Base-by-base conservation (phyloP, 2,113 vertebrate genomes). In the Microcebus murinus region DNA sequence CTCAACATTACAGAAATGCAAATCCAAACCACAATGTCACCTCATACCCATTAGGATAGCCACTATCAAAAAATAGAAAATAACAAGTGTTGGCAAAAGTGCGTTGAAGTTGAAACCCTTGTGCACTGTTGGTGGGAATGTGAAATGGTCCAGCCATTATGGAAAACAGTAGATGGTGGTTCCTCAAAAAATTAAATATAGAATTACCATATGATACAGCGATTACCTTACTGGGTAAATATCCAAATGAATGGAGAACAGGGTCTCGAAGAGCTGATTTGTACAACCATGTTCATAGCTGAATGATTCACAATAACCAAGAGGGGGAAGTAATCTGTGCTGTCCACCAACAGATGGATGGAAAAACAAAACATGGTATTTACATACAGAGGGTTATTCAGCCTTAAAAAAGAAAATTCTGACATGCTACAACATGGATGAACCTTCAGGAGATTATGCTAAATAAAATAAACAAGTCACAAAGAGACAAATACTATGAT, bases 121-220 rank as follows among this genome's bases (percentile, higher is more conserved):
- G 0, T 7, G 23, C 13, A 27, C 52, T 15, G 52, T 6, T 25
- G 81, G 1, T 45, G 27, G 65, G 45, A 52, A 50, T 0, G 18
- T 48, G 89, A 39, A 90, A 36, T 3, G 34, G 23, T 8, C 3
- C 42, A 29, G 42, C 36, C 23, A 9, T 82, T n/a, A 11, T 18
- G 13, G 42, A 52, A 81, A 57, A 34, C 6, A 48, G 34, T 1
- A 10, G 1, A 10, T 4, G 9, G 50, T 3, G 1, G n/a, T 4
- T 36, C 27, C 82, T 71, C 52, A 50, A 17, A 79, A 74, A 45
- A 18, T 2, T 29, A 3, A 84, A 63, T 1, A 82, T 3, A 27
- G 48, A 86, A 87, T 29, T 25, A 31, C 12, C 34, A 4, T 21
- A 13, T 0, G 55, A 65, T 12, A 15, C 61, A 15, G 39, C 36